Evolutionary conservation across 2,113 vertebrate genomes (phyloP).

Genomic region (Gavia stellata): DNA sequence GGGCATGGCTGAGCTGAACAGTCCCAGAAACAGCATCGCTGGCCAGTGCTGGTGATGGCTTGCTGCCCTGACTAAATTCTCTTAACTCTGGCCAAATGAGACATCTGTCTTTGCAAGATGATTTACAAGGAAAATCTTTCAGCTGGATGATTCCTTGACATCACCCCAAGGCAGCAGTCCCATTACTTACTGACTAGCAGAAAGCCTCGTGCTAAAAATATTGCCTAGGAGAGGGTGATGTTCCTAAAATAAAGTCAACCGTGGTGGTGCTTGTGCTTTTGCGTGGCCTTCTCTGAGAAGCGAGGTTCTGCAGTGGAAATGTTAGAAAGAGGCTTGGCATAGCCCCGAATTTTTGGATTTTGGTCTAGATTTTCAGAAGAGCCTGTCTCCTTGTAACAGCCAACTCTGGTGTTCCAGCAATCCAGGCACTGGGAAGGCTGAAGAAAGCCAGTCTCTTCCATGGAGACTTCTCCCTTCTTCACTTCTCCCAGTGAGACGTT

Average conservation of each 20-base stretch:
- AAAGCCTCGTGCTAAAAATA: background rate
- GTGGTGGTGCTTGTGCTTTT: background rate
- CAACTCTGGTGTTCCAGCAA: background rate
- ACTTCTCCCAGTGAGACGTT: background rate
- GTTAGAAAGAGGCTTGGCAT: background rate
- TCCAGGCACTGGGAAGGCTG: background rate
- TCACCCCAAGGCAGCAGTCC: background rate
- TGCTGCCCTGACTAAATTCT: background rate
- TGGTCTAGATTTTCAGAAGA: background rate
- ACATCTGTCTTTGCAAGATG: background rate
- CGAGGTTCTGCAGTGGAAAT: background rate
- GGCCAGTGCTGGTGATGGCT: background rate
- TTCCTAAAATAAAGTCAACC: background rate
- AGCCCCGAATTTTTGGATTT: background rate
- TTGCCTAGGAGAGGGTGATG: background rate
- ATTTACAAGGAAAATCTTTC: background rate
- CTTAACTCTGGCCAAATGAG: background rate
- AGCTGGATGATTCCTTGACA: background rate
- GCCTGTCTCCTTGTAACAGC: background rate
- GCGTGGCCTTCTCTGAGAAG: background rate
- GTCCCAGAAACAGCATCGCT: background rate
- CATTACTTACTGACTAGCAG: background rate
- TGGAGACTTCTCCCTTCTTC: too few species aligned
- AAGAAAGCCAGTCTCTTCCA: background rate
- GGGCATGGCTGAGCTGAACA: rapidly evolving